Base-by-base conservation (phyloP, 2,797 vertebrate genomes). In the Melanotaenia trifasciata region DNA sequence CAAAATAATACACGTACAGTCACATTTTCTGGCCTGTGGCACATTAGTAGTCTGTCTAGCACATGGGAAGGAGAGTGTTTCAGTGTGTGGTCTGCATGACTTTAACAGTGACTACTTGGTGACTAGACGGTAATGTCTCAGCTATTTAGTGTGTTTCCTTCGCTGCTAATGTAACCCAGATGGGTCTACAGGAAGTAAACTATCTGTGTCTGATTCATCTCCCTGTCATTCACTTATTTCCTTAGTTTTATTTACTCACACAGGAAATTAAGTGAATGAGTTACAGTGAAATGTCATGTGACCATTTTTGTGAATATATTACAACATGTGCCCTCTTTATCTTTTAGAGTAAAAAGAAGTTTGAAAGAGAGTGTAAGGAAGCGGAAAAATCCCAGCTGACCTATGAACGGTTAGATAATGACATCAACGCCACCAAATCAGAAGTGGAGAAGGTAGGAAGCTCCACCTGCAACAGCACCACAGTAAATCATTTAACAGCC, bases 281-380 rank as follows among this genome's bases (percentile, higher is more conserved):
- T 67, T 22, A 0, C 47, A 38, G 47, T 0, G 1, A 45, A 36
- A 32, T 59, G 14, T 26, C 40, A 1, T 0, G 9, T 7, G 3
- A 5, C 61, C 59, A 22, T 58, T 16, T 62, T 43, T 61, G 10
- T 47, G 60, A 10, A 45, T 63, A 4, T 40, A 3, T 65, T 60
- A 32, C 38, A 74, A 54, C 54, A 4, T 20, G 1, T 62, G 1
- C 0, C 0, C 0, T 74, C 7, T 53, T 72, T 73, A 26, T 58
- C 4, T 72, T 51, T 33, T 89, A 99, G 98, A 99, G 98, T 91
- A 99, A 99, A 91, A 99, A 94, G 95, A 99, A 99, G 93, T 99
- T 99, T 93, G 98, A 99, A 90, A 95, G 98, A 75, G 98, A 99
- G 85, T 99, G 98, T 86, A 95, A 80, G 92, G 98, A 99, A 90